Base-by-base conservation (phyloP, 2,797 vertebrate genomes). In the Poeciliopsis turneri region DNA sequence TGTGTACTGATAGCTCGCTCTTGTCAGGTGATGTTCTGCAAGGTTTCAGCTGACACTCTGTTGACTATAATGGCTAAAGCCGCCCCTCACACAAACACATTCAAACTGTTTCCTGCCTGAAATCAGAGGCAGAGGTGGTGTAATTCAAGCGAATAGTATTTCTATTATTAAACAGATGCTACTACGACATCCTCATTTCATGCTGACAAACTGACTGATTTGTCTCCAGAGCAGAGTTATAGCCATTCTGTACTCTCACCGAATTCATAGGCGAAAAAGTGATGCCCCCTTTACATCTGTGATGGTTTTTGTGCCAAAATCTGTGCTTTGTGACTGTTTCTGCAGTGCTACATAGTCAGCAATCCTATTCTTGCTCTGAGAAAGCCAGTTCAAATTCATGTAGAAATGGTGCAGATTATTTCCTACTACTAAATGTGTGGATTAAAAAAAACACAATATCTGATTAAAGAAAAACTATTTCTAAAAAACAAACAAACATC, bases 21-120 rank as follows among this genome's bases (percentile, higher is more conserved):
- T 55, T 81, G 79, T 82, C 71, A 59, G 45, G 53, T 23, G 41
- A 10, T 30, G 57, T 28, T 82, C 88, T 91, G 85, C 81, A 79
- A 76, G 33, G 3, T 71, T 74, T 91, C 86, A 88, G 75, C 80
- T 81, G 77, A 82, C 83, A 86, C 79, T 76, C 55, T 84, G 83
- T 84, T 86, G 84, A 89, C 72, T 77, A 76, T 84, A 78, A 81
- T 84, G 33, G 85, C 80, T 84, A 81, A 73, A 72, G 25, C 49
- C 72, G 53, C 72, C 77, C 66, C 75, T 64, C 53, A 39, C 71
- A 55, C 72, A 36, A 15, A 43, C 70, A 41, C 77, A 49, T 30
- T 45, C 28, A 41, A 72, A 72, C 75, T 72, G 68, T 79, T 49
- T 47, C 23, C 5, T 61, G 55, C 23, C 74, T 43, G 79, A 57